phyloP scores from a whole-genome alignment of 2,797 vertebrate genomes.

The Sebastes nivosus region DNA sequence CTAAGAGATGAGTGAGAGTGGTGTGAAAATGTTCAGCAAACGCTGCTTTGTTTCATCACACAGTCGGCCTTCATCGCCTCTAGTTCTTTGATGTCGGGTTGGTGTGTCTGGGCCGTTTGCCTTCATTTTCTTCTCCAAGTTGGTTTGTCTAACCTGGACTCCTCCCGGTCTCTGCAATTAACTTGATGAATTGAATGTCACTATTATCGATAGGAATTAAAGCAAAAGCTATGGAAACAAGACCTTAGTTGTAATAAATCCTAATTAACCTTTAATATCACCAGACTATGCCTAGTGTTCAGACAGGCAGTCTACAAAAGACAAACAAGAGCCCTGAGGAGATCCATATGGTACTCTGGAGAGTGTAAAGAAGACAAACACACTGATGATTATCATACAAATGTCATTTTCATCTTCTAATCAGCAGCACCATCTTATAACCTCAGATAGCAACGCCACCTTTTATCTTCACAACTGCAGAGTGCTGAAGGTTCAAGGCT shows the following conservation, averaged over 20 bases:
- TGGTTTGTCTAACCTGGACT: not conserved
- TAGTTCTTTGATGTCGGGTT: too few relatives aligned
- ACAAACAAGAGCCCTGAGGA: not conserved
- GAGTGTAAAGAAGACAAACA: slow-evolving; percentile 12
- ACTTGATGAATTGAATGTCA: not conserved
- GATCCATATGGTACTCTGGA: not conserved
- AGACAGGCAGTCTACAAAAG: not conserved
- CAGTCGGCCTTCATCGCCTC: too few relatives aligned
- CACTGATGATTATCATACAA: slow-evolving; percentile 5
- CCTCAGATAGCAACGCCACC: not conserved
- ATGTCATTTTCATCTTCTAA: slow-evolving; percentile 22
- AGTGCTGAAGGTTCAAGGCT: slow-evolving; percentile 32
- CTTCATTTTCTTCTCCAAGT: not conserved
- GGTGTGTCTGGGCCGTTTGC: not conserved
- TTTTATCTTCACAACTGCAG: not conserved
- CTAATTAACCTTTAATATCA: not conserved
- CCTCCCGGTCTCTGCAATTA: not conserved
- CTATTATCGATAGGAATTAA: not conserved
- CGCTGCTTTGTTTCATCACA: too few relatives aligned
- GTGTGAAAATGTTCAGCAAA: too few relatives aligned
- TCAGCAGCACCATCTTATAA: slow-evolving; percentile 3
- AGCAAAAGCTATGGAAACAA: not conserved
- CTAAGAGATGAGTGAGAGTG: too few relatives aligned
- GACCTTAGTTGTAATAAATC: not conserved
- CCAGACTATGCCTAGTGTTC: not conserved